These are phyloP conservation scores for Drosophila chauvacae DNA, from an alignment of 1,140 invertebrate species.

Conservation along the genomic window DNA sequence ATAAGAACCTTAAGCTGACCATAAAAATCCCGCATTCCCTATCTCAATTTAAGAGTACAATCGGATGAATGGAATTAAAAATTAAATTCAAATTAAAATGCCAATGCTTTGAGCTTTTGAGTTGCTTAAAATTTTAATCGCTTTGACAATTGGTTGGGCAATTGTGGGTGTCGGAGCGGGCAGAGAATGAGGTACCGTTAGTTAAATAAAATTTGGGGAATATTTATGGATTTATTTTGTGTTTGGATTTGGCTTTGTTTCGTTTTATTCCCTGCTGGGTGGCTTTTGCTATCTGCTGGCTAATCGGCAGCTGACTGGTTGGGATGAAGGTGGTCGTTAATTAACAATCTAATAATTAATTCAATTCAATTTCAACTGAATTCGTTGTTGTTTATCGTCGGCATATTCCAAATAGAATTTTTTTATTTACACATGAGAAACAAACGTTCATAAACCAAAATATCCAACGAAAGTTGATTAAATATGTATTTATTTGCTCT, in stretches of 20 bases:
- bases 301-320: conserved; percentile 48
- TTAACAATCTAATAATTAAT: conserved; percentile 68
- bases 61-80: conserved; percentile 36
- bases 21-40: conserved; percentile 1
- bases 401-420: conserved; percentile 56
- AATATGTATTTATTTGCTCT: conserved; percentile 37
- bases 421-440: conserved; percentile 42
- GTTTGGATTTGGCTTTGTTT: conserved; percentile 4
- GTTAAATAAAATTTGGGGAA: conserved; percentile 27
- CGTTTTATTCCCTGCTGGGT: conserved; percentile 13
- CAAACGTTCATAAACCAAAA: conserved; percentile 37
- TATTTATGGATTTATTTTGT: conserved; percentile 41
- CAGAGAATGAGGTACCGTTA: conserved; percentile 22
- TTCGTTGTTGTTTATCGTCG: conserved; percentile 56
- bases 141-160: conserved; percentile 34
- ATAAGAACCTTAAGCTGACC: not conserved
- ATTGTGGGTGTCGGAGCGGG: conserved; percentile 6
- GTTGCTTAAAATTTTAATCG: conserved; percentile 33
- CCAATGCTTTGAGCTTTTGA: conserved; percentile 21
- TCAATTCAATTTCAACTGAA: conserved; percentile 45
- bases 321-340: conserved; percentile 33
- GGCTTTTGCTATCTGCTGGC: conserved; percentile 22
- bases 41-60: conserved; percentile 9
- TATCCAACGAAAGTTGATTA: conserved; percentile 47
- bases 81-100: conserved; percentile 57